Conservation (phyloP, 2,797 vertebrate species). For the Meda fulgida region DNA sequence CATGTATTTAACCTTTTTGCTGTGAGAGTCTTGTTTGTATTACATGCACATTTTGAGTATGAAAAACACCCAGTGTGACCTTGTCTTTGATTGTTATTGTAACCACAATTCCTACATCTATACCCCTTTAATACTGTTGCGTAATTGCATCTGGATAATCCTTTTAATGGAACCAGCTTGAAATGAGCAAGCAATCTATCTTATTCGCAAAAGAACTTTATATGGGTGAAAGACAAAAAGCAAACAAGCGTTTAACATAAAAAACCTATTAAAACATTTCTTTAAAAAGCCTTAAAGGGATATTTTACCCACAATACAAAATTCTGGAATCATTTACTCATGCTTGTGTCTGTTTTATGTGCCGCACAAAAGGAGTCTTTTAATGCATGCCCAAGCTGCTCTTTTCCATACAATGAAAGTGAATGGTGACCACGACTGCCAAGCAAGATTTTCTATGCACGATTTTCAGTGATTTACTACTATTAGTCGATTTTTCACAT, state of each 20-base stretch:
- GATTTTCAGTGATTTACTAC: not conserved
- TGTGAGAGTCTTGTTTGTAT: conserved; percentile 45
- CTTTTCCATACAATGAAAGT: not conserved
- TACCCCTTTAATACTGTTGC: conserved; percentile 17
- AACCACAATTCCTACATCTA: conserved; percentile 27
- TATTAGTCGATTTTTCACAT: not conserved
- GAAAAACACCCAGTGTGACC: conserved; percentile 40
- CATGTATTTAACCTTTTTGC: conserved; percentile 58
- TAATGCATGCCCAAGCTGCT: not conserved
- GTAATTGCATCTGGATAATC: conserved; percentile 37
- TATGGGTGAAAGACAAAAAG: conserved; percentile 2
- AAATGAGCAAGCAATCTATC: conserved; percentile 5
- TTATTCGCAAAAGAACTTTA: not conserved
- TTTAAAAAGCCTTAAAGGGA: not conserved
- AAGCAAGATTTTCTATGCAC: not conserved
- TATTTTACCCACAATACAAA: not conserved
- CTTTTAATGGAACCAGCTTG: conserved; percentile 18
- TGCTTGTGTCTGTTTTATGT: not conserved
- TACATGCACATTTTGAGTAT: conserved; percentile 23
- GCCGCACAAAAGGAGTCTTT: conserved; percentile 10
- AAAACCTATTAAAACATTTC: not conserved
- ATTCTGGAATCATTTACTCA: not conserved
- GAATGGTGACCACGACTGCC: not conserved
- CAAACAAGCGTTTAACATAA: no score
- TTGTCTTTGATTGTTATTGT: conserved; percentile 39